Evolutionary conservation across 2,113 vertebrate species (phyloP), one percentile per base, ranked within the genome.

Genomic region (Oreochromis spilurus): DNA sequence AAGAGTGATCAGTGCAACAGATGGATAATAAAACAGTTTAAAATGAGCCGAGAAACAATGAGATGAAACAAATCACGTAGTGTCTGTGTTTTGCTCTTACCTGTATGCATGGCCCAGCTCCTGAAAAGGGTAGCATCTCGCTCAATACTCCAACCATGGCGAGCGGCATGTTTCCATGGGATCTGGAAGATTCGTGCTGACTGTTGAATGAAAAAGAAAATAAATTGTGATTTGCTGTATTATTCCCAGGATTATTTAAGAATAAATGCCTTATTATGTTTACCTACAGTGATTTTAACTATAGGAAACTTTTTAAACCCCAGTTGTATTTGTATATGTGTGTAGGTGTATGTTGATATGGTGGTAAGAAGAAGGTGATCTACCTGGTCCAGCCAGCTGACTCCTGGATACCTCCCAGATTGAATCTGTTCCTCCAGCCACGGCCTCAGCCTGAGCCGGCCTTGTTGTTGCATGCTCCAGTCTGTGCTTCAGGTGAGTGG

Each of bases 391-490:
- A 96, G 88, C 96, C 96, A 97, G 67, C 84, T 89, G 70, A 97
- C 96, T 83, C 96, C 96, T 43, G 96, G 96, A 87, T 97, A 96
- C 67, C 83, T 94, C 17, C 96, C 95, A 10, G 96, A 97, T 4
- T 95, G 85, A 84, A 97, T 97, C 93, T 97, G 96, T 55, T 97
- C 95, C 85, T 97, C 96, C 88, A 97, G 94, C 96, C 96, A 97
- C 0, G 95, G 96, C 79, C 96, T 94, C 79, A 97, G 87, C 45
- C 96, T 96, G 80, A 95, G 93, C 12, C 96, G 94, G 36, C 93
- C 94, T 31, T 83, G 50, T 34, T 95, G 95, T 29, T 96, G 94
- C 96, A 97, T 97, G 80, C 85, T 92, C 84, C 58, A 14, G 77
- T 83, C 72, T 16, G 9, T 60, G 72, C 43, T 43, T 54, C 79